Evolutionary conservation across 2,113 vertebrate genomes (phyloP), one percentile per base, ranked within the genome.

Genomic region (Orthochromis malagaraziensis): DNA sequence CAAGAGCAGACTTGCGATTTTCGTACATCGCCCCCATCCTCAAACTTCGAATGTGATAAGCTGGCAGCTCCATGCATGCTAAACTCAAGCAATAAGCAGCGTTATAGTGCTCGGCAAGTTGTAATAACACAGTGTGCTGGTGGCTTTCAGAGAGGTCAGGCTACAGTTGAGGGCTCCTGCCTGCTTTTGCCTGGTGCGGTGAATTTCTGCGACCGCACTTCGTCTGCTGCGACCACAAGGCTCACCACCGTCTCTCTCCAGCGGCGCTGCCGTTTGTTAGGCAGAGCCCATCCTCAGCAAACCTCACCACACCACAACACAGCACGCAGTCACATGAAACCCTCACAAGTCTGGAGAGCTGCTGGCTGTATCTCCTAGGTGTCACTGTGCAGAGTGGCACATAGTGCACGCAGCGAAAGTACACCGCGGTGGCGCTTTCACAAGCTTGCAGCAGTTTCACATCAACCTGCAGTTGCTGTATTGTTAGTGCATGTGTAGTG

Each of bases 221-320:
- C 51, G 91, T 95, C 94, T 95, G 91, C 90, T 79, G 53, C 35
- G 6, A 93, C 95, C 95, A 89, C 95, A 88, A 26, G 86, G 68
- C 90, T 93, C 91, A 93, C 95, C 92, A 9, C 94, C 80, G 91
- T 93, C 94, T 96, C 92, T 93, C 90, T 58, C 42, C 81, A 87
- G 89, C 88, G 86, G 92, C 87, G 54, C 88, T 93, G 91, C 84
- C 81, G 85, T 87, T 93, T 16, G 47, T 81, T 82, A 91, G 91
- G 92, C 93, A 88, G 85, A 86, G 91, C 89, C 88, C 83, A 19
- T 86, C 90, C 84, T 93, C 47, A 93, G 90, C 91, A 89, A 91
- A 91, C 86, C 84, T 88, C 93, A 90, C 86, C 85, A 19, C 92
- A 93, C 90, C 90, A 81, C 92, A 92, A 89, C 92, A 89, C 91